Percentiles rank a stretch among this genome's conserved stretches.
Evolutionary conservation across 2,888 invertebrate species (phyloP).

Genomic region (Clanis bilineata): DNA sequence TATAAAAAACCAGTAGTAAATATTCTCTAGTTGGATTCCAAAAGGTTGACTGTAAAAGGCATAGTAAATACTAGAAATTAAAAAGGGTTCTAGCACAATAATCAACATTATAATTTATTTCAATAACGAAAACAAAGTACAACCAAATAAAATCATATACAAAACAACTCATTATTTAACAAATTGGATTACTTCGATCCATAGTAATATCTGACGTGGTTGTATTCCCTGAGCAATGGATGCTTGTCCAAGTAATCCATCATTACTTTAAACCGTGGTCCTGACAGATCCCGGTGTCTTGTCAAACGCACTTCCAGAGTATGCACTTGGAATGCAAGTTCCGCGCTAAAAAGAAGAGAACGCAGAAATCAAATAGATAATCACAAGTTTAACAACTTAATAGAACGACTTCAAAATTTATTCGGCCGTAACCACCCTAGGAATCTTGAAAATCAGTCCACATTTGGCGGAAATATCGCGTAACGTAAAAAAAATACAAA

Average conservation of each 20-base stretch:
- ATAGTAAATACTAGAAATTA: too few relatives aligned
- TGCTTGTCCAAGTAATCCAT: constrained; percentile 67
- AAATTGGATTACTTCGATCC: constrained; percentile 20
- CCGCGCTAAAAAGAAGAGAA: constrained; percentile 48
- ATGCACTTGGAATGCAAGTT: constrained; percentile 77
- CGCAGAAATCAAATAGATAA: too few relatives aligned
- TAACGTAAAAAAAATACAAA: too few relatives aligned
- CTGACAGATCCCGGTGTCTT: constrained; percentile 82
- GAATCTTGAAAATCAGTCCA: too few relatives aligned
- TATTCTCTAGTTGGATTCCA: too few relatives aligned
- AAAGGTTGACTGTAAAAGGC: too few relatives aligned
- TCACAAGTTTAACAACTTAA: too few relatives aligned
- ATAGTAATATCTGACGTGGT: constrained; percentile 41
- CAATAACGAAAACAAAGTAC: background rate
- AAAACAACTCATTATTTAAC: background rate
- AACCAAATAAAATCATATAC: background rate
- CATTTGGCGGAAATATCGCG: too few relatives aligned
- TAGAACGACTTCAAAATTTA: too few relatives aligned
- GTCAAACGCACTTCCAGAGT: constrained; percentile 83
- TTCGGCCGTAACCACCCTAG: too few relatives aligned
- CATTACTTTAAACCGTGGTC: constrained; percentile 64
- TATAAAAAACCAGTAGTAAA: too few relatives aligned
- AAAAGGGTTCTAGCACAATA: too few relatives aligned
- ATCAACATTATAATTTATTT: background rate
- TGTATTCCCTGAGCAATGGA: constrained; percentile 63